Percentiles rank a stretch among this genome's conserved stretches.
phyloP scores from a whole-genome alignment of 2,113 vertebrate species.

The Rhinogobius similis region DNA sequence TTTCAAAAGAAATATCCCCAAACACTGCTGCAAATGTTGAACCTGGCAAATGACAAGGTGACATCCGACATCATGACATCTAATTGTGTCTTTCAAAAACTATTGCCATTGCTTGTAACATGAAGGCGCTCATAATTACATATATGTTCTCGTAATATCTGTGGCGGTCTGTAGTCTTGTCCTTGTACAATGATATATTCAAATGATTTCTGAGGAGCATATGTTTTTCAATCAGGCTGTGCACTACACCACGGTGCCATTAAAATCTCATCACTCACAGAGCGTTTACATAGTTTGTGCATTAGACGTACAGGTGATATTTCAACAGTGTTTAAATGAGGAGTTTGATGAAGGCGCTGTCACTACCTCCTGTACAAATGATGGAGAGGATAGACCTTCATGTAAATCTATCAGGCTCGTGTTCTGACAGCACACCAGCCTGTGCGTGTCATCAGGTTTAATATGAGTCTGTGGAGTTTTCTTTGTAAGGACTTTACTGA shows the following conservation, averaged over 20 bases:
- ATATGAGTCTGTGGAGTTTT: too few relatives aligned
- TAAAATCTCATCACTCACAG: neutral
- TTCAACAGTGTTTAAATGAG: constrained; percentile 23
- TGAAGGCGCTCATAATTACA: neutral
- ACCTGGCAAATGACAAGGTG: too few relatives aligned
- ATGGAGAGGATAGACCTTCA: too few relatives aligned
- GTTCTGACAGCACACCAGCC: too few relatives aligned
- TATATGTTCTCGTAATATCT: neutral
- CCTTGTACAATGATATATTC: neutral
- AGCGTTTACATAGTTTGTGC: constrained; percentile 13
- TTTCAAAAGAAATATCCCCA: too few relatives aligned
- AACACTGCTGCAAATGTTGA: too few relatives aligned
- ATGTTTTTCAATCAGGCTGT: constrained; percentile 9
- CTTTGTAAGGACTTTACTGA: too few relatives aligned
- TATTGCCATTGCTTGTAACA: too few relatives aligned
- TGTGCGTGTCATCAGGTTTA: too few relatives aligned
- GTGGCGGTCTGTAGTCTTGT: neutral
- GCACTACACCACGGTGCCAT: neutral
- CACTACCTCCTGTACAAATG: neutral
- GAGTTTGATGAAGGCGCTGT: constrained; percentile 45
- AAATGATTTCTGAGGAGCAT: neutral
- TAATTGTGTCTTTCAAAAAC: too few relatives aligned
- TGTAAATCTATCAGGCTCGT: too few relatives aligned
- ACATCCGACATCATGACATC: too few relatives aligned
- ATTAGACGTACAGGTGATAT: constrained; percentile 6